Conservation (phyloP, 2,797 vertebrate species). For the Danio kyathit region DNA sequence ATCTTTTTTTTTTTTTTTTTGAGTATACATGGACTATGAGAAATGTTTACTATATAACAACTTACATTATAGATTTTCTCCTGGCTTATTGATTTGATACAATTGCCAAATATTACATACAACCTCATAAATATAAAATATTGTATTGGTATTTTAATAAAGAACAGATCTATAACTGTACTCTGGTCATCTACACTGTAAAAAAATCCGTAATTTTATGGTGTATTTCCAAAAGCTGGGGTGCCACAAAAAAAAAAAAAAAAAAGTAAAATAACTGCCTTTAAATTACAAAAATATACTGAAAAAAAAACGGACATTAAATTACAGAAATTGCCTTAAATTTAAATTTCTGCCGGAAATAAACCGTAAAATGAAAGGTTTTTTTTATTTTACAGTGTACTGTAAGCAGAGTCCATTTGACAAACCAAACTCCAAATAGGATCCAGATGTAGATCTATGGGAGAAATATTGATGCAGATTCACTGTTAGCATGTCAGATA, state of each 20-base stretch:
- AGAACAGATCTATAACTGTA: constrained; percentile 50
- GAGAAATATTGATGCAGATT: constrained; percentile 37
- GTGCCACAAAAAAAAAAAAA: no score
- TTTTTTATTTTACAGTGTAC: no score
- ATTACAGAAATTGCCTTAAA: no score
- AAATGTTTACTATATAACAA: not conserved
- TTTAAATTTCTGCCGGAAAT: no score
- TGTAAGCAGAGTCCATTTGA: constrained; percentile 24
- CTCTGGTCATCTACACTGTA: constrained; percentile 50
- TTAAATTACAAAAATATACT: no score
- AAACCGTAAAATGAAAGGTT: no score
- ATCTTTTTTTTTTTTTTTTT: no score
- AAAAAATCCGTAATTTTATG: no score
- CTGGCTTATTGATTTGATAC: not conserved
- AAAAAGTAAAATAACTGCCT: no score
- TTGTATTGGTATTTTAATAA: constrained; percentile 17
- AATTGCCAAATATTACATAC: constrained; percentile 1
- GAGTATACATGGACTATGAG: not conserved
- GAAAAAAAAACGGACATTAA: no score
- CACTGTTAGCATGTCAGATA: constrained; percentile 33
- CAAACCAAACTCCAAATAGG: constrained; percentile 46
- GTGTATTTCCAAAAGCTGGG: no score
- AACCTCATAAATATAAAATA: constrained; percentile 2
- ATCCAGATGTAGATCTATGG: constrained; percentile 52
- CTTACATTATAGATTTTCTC: not conserved